phyloP scores from a whole-genome alignment of 2,888 invertebrate genomes.

The Unio delphinus region DNA sequence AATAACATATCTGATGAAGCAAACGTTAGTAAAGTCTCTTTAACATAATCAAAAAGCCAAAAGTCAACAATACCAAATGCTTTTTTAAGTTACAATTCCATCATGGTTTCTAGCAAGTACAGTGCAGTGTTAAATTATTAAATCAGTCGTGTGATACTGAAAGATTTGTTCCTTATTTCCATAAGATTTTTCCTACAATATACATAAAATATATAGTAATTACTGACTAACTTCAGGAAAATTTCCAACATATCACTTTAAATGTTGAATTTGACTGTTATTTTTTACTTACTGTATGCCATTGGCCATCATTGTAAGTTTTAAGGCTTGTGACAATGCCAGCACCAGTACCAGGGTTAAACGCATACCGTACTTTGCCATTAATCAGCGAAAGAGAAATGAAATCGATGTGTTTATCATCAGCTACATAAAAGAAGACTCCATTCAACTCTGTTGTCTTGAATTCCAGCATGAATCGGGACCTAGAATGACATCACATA shows the following conservation, averaged over 20 bases:
- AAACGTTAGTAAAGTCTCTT: no score
- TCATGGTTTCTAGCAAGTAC: no score
- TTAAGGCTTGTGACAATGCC: conserved; percentile 81
- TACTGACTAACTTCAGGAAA: no score
- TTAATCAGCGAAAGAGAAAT: conserved; percentile 87
- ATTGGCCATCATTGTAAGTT: conserved; percentile 85
- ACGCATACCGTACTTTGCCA: conserved; percentile 83
- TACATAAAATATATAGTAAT: no score
- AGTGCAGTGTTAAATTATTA: no score
- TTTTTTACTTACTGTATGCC: conserved; percentile 86
- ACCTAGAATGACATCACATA: conserved; percentile 69
- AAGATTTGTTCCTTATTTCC: no score
- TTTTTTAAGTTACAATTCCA: no score
- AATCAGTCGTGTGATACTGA: no score
- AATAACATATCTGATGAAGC: no score
- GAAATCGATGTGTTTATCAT: conserved; percentile 82
- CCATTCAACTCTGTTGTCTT: conserved; percentile 85
- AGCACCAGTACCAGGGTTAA: conserved; percentile 91
- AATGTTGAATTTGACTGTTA: neutral
- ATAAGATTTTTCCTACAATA: no score
- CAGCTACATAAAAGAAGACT: conserved; percentile 84
- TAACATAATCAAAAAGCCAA: no score
- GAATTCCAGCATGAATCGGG: conserved; percentile 85
- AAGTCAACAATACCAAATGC: no score
- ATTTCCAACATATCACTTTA: neutral